A percentile compares a stretch with the other conserved stretches of the same genome.
Evolutionary conservation across 2,797 vertebrate species (phyloP).

Genomic region (Sebastes iracundus): DNA sequence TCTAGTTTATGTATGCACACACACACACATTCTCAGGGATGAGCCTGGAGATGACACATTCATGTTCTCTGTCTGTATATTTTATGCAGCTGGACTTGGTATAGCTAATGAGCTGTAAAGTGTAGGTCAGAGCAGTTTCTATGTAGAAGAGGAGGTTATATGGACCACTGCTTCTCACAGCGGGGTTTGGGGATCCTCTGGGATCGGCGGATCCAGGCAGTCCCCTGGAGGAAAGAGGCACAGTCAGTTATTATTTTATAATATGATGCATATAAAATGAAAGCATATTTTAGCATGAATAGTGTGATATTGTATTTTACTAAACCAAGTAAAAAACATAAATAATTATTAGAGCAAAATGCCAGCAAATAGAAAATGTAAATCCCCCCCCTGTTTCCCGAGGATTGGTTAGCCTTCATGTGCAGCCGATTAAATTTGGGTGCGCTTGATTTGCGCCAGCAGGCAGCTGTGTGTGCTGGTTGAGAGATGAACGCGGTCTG

Average conservation of each 20-base stretch:
- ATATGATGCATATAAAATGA: conserved; percentile 10
- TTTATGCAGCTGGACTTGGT: conserved; percentile 63
- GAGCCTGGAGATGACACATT: conserved; percentile 47
- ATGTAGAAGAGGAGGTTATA: conserved; percentile 37
- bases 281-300: background rate
- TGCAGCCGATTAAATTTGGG: conserved; percentile 59
- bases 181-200: conserved; percentile 25
- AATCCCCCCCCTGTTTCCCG: conserved; percentile 19
- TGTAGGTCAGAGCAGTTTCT: conserved; percentile 69
- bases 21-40: conserved; percentile 12
- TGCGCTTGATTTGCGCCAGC: conserved; percentile 62
- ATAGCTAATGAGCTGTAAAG: conserved; percentile 75
- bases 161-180: conserved; percentile 37
- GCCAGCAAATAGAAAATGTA: conserved; percentile 3
- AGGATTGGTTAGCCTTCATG: conserved; percentile 37
- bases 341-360: background rate
- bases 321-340: background rate
- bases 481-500: conserved; percentile 49
- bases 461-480: conserved; percentile 51
- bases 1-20: conserved; percentile 16
- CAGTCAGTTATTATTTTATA: conserved; percentile 28
- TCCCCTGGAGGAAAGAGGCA: background rate
- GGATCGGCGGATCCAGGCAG: conserved; percentile 14
- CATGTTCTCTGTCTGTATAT: conserved; percentile 55
- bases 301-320: background rate